Base-by-base conservation (phyloP, 35 echinoderm and acorn worm species). In the Chiridota heheva region DNA sequence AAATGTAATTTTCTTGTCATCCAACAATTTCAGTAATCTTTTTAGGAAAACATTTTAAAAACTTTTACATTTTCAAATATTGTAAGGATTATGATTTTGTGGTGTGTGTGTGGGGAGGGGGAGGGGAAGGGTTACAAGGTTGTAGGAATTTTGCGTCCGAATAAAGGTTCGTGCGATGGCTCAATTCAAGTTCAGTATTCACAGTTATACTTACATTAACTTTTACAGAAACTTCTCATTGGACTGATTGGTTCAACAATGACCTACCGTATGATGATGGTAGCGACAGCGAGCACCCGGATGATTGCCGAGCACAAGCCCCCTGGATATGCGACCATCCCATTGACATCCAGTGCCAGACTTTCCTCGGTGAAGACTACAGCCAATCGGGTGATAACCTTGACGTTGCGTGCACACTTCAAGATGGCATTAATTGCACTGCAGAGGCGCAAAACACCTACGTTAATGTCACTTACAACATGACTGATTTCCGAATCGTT, bases 281-380 rank as follows among this genome's bases (percentile, higher is more conserved):
- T 3, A 26, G 37, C 27, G 86, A 89, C 66, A 47, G 34, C 47
- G 86, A 89, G 67, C 70, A 64, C 18, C 78, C 78, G 4, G 56
- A 57, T 32, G 86, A 72, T 12, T 64, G 72, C 29, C 44, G 42
- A 32, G 77, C 64, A 27, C 56, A 48, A 44, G 51, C 57, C 25
- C 86, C 86, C 7, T 89, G 86, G 86, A 73, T 89, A 4, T 89
- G 86, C 36, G 77, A 81, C 32, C 59, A 82, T 53, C 77, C 86
- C 17, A 13, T 62, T 30, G 86, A 89, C 57, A 79, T 89, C 20
- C 64, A 89, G 41, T 89, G 86, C 36, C 33, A 42, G 46, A 75
- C 55, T 0, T 72, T 65, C 12, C 26, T 20, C 7, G 66, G 48
- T 49, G 49, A 32, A 6, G 67, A 36, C 35, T 82, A 82, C 34